These are phyloP conservation scores for Corynorhinus townsendii DNA, from an alignment of 2,113 vertebrate species.

Conservation along the genomic window DNA sequence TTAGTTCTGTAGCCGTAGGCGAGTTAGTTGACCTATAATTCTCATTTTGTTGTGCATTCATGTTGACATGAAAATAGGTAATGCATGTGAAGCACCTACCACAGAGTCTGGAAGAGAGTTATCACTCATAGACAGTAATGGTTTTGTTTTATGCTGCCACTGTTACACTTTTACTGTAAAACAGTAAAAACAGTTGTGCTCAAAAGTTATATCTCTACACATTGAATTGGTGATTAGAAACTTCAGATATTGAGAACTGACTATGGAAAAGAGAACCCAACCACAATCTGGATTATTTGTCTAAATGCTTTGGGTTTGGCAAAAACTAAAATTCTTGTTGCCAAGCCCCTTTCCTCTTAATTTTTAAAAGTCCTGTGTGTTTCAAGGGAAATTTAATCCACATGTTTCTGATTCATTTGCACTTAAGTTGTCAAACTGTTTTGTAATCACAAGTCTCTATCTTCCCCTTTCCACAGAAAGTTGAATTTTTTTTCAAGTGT, in stretches of 20 bases:
- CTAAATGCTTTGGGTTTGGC: conserved; percentile 54
- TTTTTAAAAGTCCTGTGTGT: conserved; percentile 66
- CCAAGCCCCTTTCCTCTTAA: conserved; percentile 60
- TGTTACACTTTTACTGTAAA: background rate
- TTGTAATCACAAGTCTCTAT: conserved; percentile 58
- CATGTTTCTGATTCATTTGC: conserved; percentile 70
- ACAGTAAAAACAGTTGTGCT: background rate
- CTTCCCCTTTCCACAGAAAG: conserved; percentile 37
- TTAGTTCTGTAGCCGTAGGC: background rate
- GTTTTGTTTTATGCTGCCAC: background rate
- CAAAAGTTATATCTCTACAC: background rate
- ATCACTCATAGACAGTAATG: background rate
- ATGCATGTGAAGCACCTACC: background rate
- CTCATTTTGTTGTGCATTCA: background rate
- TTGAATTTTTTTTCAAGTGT: conserved; percentile 55
- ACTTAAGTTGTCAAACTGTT: conserved; percentile 70
- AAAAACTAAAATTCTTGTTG: conserved; percentile 53
- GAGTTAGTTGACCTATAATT: background rate
- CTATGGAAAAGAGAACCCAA: background rate
- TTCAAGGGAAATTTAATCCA: conserved; percentile 73
- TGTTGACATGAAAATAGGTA: background rate
- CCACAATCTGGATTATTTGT: conserved; percentile 55
- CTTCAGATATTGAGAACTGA: conserved; percentile 23
- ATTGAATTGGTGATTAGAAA: conserved; percentile 22
- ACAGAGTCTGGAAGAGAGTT: background rate